Base-by-base conservation (phyloP, 2,888 invertebrate species). In the Acleris laterana region DNA sequence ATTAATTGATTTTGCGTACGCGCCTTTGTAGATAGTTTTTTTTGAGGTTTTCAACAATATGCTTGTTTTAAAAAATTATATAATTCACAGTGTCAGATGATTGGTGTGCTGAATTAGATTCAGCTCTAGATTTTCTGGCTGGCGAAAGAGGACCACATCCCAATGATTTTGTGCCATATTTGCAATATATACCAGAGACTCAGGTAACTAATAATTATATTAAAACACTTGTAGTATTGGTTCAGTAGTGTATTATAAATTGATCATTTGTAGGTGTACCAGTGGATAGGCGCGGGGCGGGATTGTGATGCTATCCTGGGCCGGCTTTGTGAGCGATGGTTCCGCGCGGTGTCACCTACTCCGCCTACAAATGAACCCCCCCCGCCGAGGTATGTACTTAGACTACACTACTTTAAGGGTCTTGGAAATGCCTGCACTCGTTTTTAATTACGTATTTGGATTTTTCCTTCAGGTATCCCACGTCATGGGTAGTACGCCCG, bases 241-340 rank as follows among this genome's bases (percentile, higher is more conserved):
- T 17, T 52, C n/a, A 9, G 5, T 52, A 22, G 4, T 4, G 22
- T 50, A 5, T 51, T 16, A 7, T 2, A 0, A n/a, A n/a, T 28
- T 16, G 6, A 9, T 28, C 5, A 3, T 28, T 25, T 59, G 25
- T 80, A 94, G 81, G 93, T 95, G 77, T 97, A 97, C 85, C 96
- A 97, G 78, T 99, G 99, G 99, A 98, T 98, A 69, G 98, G 98
- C 2, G 97, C 97, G 6, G 98, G 98, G 0, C 94, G 98, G 5
- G 98, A 99, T 83, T 96, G 97, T 3, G 98, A 98, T 84, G 94
- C 95, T 4, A 94, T 96, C 49, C 89, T 98, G 16, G 90, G 94
- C 5, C 94, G 95, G 4, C 87, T 98, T 62, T 98, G 96, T 79
- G 94, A 95, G 69, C 95, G 96, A 74, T 98, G 98, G 97, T 88